Evolutionary conservation across 1,140 invertebrate species (phyloP), one percentile per base, ranked within the genome.

Genomic region (Dendroctonus valens): DNA sequence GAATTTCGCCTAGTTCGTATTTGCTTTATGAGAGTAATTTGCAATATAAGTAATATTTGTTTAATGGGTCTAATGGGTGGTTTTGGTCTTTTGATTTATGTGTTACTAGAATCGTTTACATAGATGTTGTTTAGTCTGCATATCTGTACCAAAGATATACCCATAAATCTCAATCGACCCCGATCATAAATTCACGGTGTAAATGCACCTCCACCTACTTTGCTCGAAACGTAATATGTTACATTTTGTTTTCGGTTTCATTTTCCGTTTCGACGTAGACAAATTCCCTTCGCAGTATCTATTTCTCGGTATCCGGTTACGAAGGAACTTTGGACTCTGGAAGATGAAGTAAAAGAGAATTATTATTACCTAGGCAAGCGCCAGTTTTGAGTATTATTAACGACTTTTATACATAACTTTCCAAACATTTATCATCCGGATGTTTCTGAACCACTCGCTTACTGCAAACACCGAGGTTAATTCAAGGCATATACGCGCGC

Each of bases 321-420:
- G 50, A 48, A 59, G 44, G 71, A 75, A 75, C 70, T 75, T 74
- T 74, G 76, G 75, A 75, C 74, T 74, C 75, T 59, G 67, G 72
- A 76, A 75, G 75, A 74, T 69, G 64, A 62, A 42, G 54, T 44
- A 69, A 68, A 68, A 68, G 59, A 73, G 74, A 75, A 73, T 74
- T 77, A 76, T 77, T 75, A 77, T 74, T 73, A 74, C 74, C 70
- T 72, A 75, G 76, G 74, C 73, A 69, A 71, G 71, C 73, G 73
- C 72, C 70, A 68, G 72, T 76, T 77, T 75, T 77, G 74, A 77
- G 75, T 70, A 74, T 73, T 77, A 77, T 77, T 77, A 77, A 77
- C 76, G 76, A 77, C 74, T 77, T 77, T 75, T 76, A 76, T 75
- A 77, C 76, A 71, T 72, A 77, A 76, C 76, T 77, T 75, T 68